Percentiles rank a stretch among this genome's conserved stretches.
phyloP scores from a whole-genome alignment of 2,113 vertebrate genomes.

The Scopus umbretta region DNA sequence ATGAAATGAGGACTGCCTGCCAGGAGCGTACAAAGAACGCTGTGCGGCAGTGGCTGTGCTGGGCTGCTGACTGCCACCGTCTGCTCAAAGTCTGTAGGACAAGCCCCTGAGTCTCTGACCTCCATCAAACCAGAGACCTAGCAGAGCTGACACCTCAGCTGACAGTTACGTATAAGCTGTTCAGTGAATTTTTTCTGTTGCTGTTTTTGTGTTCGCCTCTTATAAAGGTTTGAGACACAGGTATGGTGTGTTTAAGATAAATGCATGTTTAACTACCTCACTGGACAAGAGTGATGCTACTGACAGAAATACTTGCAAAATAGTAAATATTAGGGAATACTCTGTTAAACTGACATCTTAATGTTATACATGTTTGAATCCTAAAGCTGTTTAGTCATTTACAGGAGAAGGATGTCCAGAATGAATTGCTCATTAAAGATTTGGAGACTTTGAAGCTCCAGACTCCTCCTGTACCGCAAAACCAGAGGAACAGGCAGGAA shows the following conservation, averaged over 20 bases:
- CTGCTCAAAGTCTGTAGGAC: background rate
- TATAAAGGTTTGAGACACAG: background rate
- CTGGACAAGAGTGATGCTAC: background rate
- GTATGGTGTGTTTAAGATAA: background rate
- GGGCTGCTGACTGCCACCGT: background rate
- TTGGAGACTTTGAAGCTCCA: background rate
- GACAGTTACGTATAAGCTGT: background rate
- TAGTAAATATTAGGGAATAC: background rate
- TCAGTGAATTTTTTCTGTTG: background rate
- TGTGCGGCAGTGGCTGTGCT: background rate
- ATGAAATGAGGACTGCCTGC: background rate
- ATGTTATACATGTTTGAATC: background rate
- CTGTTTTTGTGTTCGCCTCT: background rate
- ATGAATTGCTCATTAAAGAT: background rate
- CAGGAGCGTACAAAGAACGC: fast-evolving
- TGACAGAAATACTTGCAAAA: background rate
- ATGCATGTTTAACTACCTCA: fast-evolving
- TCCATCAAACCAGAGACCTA: background rate
- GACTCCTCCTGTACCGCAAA: background rate
- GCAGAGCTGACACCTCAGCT: background rate
- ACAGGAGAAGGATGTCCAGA: background rate
- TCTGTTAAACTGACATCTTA: background rate
- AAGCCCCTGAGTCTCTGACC: background rate
- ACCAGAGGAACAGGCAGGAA: background rate
- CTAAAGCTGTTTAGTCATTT: background rate